Evolutionary conservation across 2,113 vertebrate genomes (phyloP), one percentile per base, ranked within the genome.

Genomic region (Pomatostomus ruficeps): DNA sequence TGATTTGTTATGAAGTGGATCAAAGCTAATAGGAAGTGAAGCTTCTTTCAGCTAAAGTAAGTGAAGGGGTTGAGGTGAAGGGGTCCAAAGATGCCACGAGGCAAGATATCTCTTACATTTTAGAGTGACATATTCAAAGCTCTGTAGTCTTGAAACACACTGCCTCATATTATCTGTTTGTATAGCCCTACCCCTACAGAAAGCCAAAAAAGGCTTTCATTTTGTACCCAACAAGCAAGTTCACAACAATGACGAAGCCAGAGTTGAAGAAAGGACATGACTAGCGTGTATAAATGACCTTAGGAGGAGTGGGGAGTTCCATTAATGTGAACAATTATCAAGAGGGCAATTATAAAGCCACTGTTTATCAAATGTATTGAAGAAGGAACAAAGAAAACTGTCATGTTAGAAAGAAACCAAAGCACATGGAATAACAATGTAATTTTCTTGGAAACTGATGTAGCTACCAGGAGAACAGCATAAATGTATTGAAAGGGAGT

Each of bases 1-100:
- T 95, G 91, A 92, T 92, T 96, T 94, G 57, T 89, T 95, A 83
- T 71, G 86, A 97, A 95, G 65, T 91, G 54, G 46, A 95, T 96
- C 81, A 89, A 91, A 89, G 49, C 75, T 97, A 96, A 97, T 96
- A 88, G 68, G 82, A 97, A 97, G 95, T 84, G 97, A 97, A 95
- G 74, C 80, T 83, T 91, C 89, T 94, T 96, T 92, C 96, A 95
- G 73, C 81, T 94, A n/a, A 92, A 96, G 73, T 76, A 95, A 93
- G 73, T 87, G 55, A 84, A 93, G 49, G 43, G 51, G 15, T 93
- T 83, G 78, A 95, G 91, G 75, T 93, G 68, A 74, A 93, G 36
- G 20, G 48, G n/a, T 84, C 88, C 76, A 84, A 74, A 91, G 55
- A 77, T 72, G 78, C 88, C 82, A 88, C 0, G 0, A 88, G 91